Base-by-base conservation (phyloP, 2,888 invertebrate genomes). In the Bedellia somnulentella region DNA sequence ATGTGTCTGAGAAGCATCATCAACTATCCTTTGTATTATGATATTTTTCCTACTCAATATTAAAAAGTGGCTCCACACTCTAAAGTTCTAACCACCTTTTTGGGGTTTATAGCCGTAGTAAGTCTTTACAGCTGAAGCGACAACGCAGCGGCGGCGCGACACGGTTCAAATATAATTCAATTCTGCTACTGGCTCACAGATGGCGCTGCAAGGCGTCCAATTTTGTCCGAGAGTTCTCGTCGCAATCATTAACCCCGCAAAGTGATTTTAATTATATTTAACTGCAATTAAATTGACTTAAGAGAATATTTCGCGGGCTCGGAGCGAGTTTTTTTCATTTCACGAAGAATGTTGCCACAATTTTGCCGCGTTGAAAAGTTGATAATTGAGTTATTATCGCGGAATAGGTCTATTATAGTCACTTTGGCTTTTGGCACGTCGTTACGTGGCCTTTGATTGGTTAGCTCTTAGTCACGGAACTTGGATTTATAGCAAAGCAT, bases 181-280 rank as follows among this genome's bases (percentile, higher is more conserved):
- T 45, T 36, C 33, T 12, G 44, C 71, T 61, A 68, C 59, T 64
- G 58, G 11, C 5, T 39, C 41, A 47, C 2, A 68, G 71, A 66
- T 70, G 68, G 59, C 70, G 36, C 26, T 13, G 12, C 5, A 2
- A n/a, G n/a, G n/a, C n/a, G 15, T 12, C 17, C 11, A 18, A 8
- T 9, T 18, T 4, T 10, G 5, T 13, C 12, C 11, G 6, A 6
- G 11, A 14, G 26, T n/a, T 9, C 3, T 10, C 12, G 5, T 8
- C 6, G 15, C 10, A 8, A 26, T 14, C 40, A 40, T 35, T 33
- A 37, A 16, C 35, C 33, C 15, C 30, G 28, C 31, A 41, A 54
- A 53, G 47, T 45, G 41, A 46, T 46, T 49, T 49, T 59, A 61
- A 63, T 62, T 58, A 46, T 44, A 35, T 44, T 43, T 51, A 56